Evolutionary conservation across 2,113 vertebrate species (phyloP).

Genomic region (Macrotis lagotis): DNA sequence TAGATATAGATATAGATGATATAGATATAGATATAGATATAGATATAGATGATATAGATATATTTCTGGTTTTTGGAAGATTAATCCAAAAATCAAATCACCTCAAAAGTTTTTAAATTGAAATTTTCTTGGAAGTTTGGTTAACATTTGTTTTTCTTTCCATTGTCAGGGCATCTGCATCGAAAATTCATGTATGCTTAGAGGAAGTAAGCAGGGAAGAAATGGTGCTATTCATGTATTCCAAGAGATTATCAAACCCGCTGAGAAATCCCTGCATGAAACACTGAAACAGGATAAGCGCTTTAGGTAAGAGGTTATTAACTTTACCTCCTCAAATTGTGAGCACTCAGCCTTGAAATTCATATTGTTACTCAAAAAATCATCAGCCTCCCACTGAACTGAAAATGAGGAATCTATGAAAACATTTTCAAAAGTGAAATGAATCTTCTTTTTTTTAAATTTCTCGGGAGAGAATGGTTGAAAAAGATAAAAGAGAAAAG

Average conservation of each 20-base stretch:
- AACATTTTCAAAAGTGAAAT: slow-evolving; percentile 10
- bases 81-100: background rate
- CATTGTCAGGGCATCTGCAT: slow-evolving; percentile 92
- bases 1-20: no score
- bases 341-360: background rate
- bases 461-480: background rate
- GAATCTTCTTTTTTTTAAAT: background rate
- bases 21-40: no score
- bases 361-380: background rate
- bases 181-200: slow-evolving; percentile 95
- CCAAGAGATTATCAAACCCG: slow-evolving; percentile 89
- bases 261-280: slow-evolving; percentile 89
- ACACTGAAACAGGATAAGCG: slow-evolving; percentile 88
- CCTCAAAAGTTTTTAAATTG: background rate
- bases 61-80: no score
- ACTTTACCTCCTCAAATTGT: background rate
- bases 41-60: no score
- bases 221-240: slow-evolving; percentile 95
- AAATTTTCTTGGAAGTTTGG: background rate
- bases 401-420: background rate
- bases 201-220: slow-evolving; percentile 95
- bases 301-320: slow-evolving; percentile 88
- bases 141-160: slow-evolving; percentile 47
- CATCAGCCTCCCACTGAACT: background rate
- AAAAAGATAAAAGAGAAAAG: background rate